phyloP scores from a whole-genome alignment of 2,888 invertebrate genomes.

The Exephanes ischioxanthus region DNA sequence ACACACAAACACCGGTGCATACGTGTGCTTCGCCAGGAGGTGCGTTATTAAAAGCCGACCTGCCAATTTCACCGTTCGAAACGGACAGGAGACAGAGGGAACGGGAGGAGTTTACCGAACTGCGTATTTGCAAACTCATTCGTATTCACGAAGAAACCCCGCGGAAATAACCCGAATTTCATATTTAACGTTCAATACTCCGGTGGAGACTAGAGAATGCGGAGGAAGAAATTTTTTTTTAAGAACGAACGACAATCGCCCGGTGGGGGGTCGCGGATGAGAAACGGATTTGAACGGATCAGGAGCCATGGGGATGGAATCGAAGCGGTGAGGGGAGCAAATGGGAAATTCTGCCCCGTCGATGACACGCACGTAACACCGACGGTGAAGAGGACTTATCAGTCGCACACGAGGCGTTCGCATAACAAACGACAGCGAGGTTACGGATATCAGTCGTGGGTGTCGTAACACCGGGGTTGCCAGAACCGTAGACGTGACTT shows the following conservation, averaged over 20 bases:
- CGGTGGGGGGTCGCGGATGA: constrained; percentile 38
- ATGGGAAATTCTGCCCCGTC: constrained; percentile 61
- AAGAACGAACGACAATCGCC: constrained; percentile 37
- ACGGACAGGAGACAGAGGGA: constrained; percentile 50
- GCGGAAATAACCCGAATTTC: constrained; percentile 64
- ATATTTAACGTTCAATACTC: constrained; percentile 62
- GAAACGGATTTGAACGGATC: constrained; percentile 63
- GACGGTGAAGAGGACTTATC: constrained; percentile 70
- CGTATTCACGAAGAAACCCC: constrained; percentile 62
- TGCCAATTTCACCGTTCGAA: constrained; percentile 66
- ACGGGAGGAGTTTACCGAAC: constrained; percentile 65
- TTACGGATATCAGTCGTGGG: constrained; percentile 48
- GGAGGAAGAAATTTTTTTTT: constrained; percentile 29
- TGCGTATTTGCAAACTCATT: constrained; percentile 67
- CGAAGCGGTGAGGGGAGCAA: constrained; percentile 54
- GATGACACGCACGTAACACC: constrained; percentile 60
- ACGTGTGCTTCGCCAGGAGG: constrained; percentile 62
- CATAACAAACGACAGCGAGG: constrained; percentile 71
- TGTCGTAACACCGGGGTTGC: constrained; percentile 53
- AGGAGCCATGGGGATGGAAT: constrained; percentile 43
- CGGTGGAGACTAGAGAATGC: neutral
- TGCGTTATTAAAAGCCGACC: constrained; percentile 70
- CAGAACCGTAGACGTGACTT: constrained; percentile 77
- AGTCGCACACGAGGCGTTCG: constrained; percentile 72
- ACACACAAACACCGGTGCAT: constrained; percentile 26